phyloP scores from a whole-genome alignment of 2,888 invertebrate genomes.

The Campaea margaritaria region DNA sequence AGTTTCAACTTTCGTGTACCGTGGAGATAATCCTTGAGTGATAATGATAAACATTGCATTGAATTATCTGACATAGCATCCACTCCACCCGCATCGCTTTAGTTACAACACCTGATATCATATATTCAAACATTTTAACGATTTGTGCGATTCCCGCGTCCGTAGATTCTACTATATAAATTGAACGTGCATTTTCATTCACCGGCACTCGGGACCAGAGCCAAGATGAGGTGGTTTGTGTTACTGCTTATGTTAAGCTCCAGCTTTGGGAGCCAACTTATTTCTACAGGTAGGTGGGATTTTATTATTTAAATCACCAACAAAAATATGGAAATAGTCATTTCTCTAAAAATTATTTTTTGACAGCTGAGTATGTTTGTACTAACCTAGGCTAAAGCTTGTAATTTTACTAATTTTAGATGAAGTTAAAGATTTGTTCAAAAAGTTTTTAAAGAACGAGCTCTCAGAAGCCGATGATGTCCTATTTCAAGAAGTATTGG shows the following conservation, averaged over 20 bases:
- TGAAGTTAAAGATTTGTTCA: slow-evolving; percentile 60
- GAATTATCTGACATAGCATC: slow-evolving; percentile 31
- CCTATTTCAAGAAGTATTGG: slow-evolving; percentile 59
- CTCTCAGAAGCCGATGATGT: slow-evolving; percentile 56
- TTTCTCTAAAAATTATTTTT: too few species aligned
- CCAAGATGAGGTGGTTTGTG: slow-evolving; percentile 65
- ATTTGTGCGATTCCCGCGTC: slow-evolving; percentile 42
- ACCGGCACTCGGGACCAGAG: slow-evolving; percentile 36
- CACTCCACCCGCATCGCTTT: slow-evolving; percentile 46
- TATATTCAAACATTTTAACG: slow-evolving; percentile 46
- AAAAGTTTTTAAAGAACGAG: slow-evolving; percentile 58
- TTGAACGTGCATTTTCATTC: slow-evolving; percentile 46
- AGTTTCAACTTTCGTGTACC: neutral
- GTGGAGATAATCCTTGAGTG: slow-evolving; percentile 12
- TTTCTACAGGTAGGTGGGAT: slow-evolving; percentile 63
- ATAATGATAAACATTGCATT: slow-evolving; percentile 33
- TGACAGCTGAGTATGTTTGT: neutral
- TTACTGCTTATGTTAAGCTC: slow-evolving; percentile 54
- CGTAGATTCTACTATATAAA: slow-evolving; percentile 50
- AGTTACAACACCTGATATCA: slow-evolving; percentile 37
- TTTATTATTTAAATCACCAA: neutral
- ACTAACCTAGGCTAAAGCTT: neutral
- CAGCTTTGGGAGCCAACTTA: slow-evolving; percentile 53
- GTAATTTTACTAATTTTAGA: slow-evolving; percentile 51
- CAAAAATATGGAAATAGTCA: too few species aligned